These are phyloP conservation scores for Azorinus chamasolen DNA, from an alignment of 2,888 invertebrate species.

Conservation along the genomic window DNA sequence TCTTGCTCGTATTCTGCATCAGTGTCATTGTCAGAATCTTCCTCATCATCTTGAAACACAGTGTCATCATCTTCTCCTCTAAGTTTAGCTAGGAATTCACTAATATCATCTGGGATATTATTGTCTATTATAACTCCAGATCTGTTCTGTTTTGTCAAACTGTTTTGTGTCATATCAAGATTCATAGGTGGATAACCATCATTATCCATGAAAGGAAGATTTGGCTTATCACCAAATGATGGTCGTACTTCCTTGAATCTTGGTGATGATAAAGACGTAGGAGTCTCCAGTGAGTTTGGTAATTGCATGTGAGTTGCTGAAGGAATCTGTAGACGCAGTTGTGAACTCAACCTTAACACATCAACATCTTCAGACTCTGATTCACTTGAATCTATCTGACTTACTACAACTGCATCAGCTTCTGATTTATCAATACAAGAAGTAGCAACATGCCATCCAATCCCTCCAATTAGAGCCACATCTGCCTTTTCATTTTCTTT, in stretches of 20 bases:
- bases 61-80: slow-evolving; percentile 43
- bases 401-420: slow-evolving; percentile 69
- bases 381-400: slow-evolving; percentile 66
- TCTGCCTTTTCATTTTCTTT: slow-evolving; percentile 72
- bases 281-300: slow-evolving; percentile 45
- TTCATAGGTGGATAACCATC: slow-evolving; percentile 80
- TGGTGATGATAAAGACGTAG: slow-evolving; percentile 65
- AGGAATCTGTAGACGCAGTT: slow-evolving; percentile 32
- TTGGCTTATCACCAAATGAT: slow-evolving; percentile 18
- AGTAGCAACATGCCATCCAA: slow-evolving; percentile 82
- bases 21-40: slow-evolving; percentile 41
- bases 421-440: slow-evolving; percentile 77
- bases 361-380: slow-evolving; percentile 65
- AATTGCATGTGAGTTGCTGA: slow-evolving; percentile 26
- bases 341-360: slow-evolving; percentile 15
- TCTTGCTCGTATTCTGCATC: slow-evolving; percentile 38
- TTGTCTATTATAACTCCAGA: slow-evolving; percentile 50
- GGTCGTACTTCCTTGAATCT: slow-evolving; percentile 73
- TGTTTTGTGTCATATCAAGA: slow-evolving; percentile 74
- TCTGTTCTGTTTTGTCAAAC: slow-evolving; percentile 45
- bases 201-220: slow-evolving; percentile 66
- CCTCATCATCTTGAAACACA: slow-evolving; percentile 47
- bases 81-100: slow-evolving; percentile 40
- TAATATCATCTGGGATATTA: slow-evolving; percentile 58
- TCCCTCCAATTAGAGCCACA: slow-evolving; percentile 80